phyloP scores from a whole-genome alignment of 2,113 vertebrate species.

The Tupaia tana region DNA sequence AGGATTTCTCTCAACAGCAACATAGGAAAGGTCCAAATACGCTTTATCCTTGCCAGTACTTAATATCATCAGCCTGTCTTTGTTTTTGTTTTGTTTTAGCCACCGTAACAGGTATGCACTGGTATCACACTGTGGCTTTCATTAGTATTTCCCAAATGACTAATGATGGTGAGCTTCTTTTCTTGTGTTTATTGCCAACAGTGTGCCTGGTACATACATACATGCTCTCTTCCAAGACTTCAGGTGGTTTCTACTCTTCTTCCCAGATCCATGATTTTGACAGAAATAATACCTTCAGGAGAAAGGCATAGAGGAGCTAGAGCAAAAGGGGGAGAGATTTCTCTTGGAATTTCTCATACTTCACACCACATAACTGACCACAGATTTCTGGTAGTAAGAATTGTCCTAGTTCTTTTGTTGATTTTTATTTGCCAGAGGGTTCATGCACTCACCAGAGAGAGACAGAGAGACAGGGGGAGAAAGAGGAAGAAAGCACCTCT shows the following conservation, averaged over 20 bases:
- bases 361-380: background rate
- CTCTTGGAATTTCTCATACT: slow-evolving; percentile 2
- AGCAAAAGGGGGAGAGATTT: background rate
- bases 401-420: background rate
- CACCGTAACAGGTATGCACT: background rate
- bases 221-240: slow-evolving; percentile 31
- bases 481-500: no score
- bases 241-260: slow-evolving; percentile 22
- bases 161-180: slow-evolving; percentile 26
- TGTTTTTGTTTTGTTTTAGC: slow-evolving; percentile 15
- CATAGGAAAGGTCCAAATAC: background rate
- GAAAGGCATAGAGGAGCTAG: background rate
- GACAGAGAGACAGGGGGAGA: no score
- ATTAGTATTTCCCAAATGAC: slow-evolving; percentile 33
- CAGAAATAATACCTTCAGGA: background rate
- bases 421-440: no score
- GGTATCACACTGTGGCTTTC: slow-evolving; percentile 32
- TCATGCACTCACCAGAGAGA: no score
- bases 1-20: slow-evolving; percentile 30
- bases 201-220: background rate
- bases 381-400: background rate
- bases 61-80: slow-evolving; percentile 13
- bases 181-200: background rate
- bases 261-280: slow-evolving; percentile 29
- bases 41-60: background rate